Conservation (phyloP, 1,140 invertebrate species). For the Trinorchestia longiramus region DNA sequence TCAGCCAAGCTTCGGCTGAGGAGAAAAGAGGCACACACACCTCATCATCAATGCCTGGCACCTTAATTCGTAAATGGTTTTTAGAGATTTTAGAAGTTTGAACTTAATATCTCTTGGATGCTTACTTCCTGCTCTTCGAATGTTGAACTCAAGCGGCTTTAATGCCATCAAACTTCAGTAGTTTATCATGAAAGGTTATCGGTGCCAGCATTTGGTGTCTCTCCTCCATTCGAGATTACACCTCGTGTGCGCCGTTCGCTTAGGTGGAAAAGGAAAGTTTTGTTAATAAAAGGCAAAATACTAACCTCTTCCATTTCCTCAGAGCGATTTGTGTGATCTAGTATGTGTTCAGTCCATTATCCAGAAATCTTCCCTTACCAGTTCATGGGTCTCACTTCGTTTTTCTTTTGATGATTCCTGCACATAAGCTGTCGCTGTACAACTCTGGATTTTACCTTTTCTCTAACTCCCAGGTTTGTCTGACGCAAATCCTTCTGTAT, state of each 20-base stretch:
- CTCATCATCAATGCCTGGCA: not conserved
- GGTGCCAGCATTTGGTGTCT: not conserved
- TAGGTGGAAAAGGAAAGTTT: not conserved
- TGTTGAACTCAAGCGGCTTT: not conserved
- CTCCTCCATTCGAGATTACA: not conserved
- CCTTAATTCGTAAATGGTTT: not conserved
- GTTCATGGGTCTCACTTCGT: not conserved
- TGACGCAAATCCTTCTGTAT: not conserved
- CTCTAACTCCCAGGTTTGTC: not conserved
- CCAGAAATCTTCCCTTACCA: not conserved
- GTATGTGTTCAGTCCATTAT: not conserved
- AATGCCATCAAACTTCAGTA: not conserved
- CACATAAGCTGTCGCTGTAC: not conserved
- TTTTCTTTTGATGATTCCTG: not conserved
- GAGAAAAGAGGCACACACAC: not conserved
- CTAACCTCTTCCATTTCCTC: not conserved
- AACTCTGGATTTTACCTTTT: not conserved
- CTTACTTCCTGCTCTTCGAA: not conserved
- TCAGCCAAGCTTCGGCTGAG: slow-evolving; percentile 3
- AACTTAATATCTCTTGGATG: not conserved
- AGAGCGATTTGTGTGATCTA: not conserved
- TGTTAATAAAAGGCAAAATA: not conserved
- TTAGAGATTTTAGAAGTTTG: not conserved
- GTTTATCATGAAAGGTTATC: not conserved
- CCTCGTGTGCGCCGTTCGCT: not conserved